These are phyloP conservation scores for Cantharis rufa DNA, from an alignment of 2,888 invertebrate species.

Conservation along the genomic window DNA sequence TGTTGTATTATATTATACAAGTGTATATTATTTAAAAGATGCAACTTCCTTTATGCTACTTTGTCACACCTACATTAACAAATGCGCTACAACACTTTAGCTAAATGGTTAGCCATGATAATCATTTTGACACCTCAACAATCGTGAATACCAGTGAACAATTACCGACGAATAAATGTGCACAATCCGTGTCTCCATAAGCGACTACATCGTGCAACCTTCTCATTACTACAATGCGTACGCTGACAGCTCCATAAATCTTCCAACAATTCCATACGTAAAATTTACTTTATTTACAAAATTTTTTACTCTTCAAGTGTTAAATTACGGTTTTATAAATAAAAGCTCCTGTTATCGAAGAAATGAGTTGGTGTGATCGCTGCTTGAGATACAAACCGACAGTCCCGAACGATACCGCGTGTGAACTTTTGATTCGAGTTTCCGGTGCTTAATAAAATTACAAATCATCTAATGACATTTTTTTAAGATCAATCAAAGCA, in stretches of 20 bases:
- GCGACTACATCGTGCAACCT: slow-evolving; percentile 39
- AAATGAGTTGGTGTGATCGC: not conserved
- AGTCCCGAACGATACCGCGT: not conserved
- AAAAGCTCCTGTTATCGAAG: not conserved
- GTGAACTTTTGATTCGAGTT: not conserved
- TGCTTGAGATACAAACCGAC: not conserved
- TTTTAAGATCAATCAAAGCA: not conserved
- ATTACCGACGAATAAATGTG: slow-evolving; percentile 32
- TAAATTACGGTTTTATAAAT: slow-evolving; percentile 25
- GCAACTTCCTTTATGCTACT: not conserved
- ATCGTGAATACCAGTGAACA: slow-evolving; percentile 35
- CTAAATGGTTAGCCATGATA: slow-evolving; percentile 36
- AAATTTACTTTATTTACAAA: slow-evolving; percentile 30
- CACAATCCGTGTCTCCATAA: slow-evolving; percentile 39
- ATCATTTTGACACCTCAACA: slow-evolving; percentile 38
- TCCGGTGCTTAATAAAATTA: not conserved
- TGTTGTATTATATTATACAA: slow-evolving; percentile 16
- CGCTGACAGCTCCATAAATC: slow-evolving; percentile 41
- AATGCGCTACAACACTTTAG: slow-evolving; percentile 24
- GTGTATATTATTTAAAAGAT: slow-evolving; percentile 3
- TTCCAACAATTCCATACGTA: slow-evolving; percentile 34
- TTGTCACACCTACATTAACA: not conserved
- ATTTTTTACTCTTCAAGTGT: slow-evolving; percentile 14
- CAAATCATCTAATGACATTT: not conserved
- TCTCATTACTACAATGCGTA: slow-evolving; percentile 43